A percentile compares a stretch with the other conserved stretches of the same genome.
Conservation (phyloP, 2,888 invertebrate species). For the Melipona beecheii region DNA sequence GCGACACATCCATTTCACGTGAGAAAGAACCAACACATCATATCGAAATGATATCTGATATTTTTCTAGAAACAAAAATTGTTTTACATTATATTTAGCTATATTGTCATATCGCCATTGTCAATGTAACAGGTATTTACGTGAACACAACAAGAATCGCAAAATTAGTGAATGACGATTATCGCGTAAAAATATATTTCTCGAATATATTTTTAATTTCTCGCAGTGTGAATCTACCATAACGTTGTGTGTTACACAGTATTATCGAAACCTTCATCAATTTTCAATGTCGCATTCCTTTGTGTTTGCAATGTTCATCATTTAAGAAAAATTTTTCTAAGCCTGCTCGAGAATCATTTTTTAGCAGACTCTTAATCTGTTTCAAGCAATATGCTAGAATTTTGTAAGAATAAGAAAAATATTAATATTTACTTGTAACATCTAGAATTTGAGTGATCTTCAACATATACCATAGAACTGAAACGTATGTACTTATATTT, state of each 20-base stretch:
- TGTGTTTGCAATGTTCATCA: slow-evolving; percentile 43
- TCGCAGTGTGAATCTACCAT: slow-evolving; percentile 43
- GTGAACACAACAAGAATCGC: slow-evolving; percentile 35
- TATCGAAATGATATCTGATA: slow-evolving; percentile 44
- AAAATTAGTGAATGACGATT: slow-evolving; percentile 33
- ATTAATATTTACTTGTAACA: too few species aligned
- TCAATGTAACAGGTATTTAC: slow-evolving; percentile 31
- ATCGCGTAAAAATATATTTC: slow-evolving; percentile 53
- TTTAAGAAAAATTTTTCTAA: slow-evolving; percentile 47
- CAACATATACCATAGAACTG: too few species aligned
- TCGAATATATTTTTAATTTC: slow-evolving; percentile 37
- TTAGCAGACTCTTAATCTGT: background rate
- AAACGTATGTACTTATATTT: background rate
- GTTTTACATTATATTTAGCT: slow-evolving; percentile 34
- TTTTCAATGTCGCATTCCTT: slow-evolving; percentile 55
- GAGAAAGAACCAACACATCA: slow-evolving; percentile 27
- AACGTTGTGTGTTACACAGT: slow-evolving; percentile 34
- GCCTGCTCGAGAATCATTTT: slow-evolving; percentile 25
- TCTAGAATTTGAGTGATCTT: too few species aligned
- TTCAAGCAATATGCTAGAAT: too few species aligned
- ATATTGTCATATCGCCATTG: slow-evolving; percentile 13
- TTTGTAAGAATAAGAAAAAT: too few species aligned
- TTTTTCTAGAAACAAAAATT: slow-evolving; percentile 41
- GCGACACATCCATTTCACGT: slow-evolving; percentile 10
- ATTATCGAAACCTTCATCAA: slow-evolving; percentile 57